Base-by-base conservation (phyloP, 2,113 vertebrate genomes). In the Hylia prasina region DNA sequence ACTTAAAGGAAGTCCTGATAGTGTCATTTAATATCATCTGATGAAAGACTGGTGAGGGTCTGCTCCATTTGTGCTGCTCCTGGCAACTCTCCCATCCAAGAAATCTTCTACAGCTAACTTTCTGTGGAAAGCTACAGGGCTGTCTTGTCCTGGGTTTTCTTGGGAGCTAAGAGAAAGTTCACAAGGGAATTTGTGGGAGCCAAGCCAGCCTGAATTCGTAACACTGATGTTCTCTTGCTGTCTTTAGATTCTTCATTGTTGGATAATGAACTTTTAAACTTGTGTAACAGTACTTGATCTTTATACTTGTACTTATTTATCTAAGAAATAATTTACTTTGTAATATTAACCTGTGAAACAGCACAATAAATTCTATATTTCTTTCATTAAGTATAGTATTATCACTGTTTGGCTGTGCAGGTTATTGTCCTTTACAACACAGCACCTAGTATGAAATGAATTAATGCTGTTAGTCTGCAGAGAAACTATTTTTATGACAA, bases 381-480 rank as follows among this genome's bases (percentile, higher is more conserved):
- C 33, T 88, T 89, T 63, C 23, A 44, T 71, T 80, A 91, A 68
- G 10, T 73, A 11, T 12, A 27, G 7, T 42, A 31, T 31, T 96
- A 21, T 20, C 4, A 21, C 45, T 71, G 31, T 72, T 91, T 44
- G 30, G 13, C 54, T 91, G 15, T 42, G 66, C n/a, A 65, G 22
- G 10, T 73, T 68, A 50, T 48, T 44, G 42, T 70, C 30, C 22
- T 44, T 83, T 66, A 60, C 23, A 93, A 18, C 7, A 8, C 9
- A 44, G 37, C 20, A 42, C 66, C 56, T 87, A 91, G 92, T 39
- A 87, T 53, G 31, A 57, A 77, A 42, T 92, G 65, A 89, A 96
- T 97, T 98, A 98, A 97, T 90, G 66, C 73, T 83, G 37, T 75
- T 94, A 51, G 42, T 68, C 81, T 80, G 86, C 58, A 94, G 70